Conservation (phyloP, 2,797 vertebrate species). For the Danio kyathit region DNA sequence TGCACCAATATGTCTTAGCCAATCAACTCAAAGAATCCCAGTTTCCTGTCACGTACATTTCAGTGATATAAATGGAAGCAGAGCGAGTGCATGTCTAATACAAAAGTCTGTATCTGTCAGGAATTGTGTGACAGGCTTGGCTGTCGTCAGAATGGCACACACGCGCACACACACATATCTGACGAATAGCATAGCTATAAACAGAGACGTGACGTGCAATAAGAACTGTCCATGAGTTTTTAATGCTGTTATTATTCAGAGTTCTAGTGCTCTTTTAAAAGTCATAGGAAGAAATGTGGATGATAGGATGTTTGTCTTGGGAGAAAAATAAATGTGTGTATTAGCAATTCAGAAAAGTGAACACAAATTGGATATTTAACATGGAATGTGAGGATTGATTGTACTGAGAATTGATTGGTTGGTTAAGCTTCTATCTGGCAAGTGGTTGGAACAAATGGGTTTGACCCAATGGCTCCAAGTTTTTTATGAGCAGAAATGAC, state of each 20-base stretch:
- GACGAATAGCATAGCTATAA: constrained; percentile 4
- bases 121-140: not conserved
- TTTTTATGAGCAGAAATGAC: not conserved
- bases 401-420: not conserved
- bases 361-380: not conserved
- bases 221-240: constrained; percentile 16
- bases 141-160: not conserved
- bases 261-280: not conserved
- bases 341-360: not conserved
- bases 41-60: constrained; percentile 34
- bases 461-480: no score
- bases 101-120: constrained; percentile 37
- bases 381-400: not conserved
- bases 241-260: constrained; percentile 17
- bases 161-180: not conserved
- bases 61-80: constrained; percentile 29
- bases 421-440: not conserved
- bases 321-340: not conserved
- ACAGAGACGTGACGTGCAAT: not conserved
- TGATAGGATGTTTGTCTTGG: not conserved
- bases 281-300: not conserved
- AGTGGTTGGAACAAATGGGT: not conserved
- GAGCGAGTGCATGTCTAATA: constrained; percentile 42
- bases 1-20: constrained; percentile 29
- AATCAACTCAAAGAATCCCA: constrained; percentile 23